Evolutionary conservation across 1,140 invertebrate species (phyloP).

Genomic region (Sinella curviseta): DNA sequence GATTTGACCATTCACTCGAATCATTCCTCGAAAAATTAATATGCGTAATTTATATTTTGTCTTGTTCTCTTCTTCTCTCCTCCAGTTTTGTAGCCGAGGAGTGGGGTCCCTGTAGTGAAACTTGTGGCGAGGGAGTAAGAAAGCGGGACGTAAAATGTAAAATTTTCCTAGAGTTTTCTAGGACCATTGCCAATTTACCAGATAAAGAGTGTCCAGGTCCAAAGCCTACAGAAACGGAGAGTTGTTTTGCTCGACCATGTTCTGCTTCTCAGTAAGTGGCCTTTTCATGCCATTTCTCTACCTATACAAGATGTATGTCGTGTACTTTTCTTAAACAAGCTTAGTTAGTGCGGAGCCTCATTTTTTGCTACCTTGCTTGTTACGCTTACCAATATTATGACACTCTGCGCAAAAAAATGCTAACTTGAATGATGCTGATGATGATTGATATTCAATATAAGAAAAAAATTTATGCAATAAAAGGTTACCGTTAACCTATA

Average conservation of each 20-base stretch:
- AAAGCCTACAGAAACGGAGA: constrained; percentile 75
- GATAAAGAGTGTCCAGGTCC: constrained; percentile 82
- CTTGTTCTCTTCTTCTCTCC: constrained; percentile 7
- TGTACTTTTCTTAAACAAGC: too few relatives aligned
- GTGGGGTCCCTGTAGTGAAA: constrained; percentile 85
- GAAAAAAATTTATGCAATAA: too few relatives aligned
- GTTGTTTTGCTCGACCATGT: constrained; percentile 75
- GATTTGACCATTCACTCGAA: too few relatives aligned
- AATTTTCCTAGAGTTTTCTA: constrained; percentile 87
- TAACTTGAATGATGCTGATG: too few relatives aligned
- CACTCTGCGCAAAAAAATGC: too few relatives aligned
- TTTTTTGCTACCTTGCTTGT: neutral
- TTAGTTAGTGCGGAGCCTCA: neutral
- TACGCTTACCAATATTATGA: too few relatives aligned
- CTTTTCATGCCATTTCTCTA: neutral
- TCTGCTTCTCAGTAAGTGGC: constrained; percentile 2
- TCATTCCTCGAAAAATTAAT: neutral
- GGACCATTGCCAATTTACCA: constrained; percentile 79
- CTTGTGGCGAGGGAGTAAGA: constrained; percentile 82
- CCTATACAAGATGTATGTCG: neutral
- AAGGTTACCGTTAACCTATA: neutral
- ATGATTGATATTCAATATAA: too few relatives aligned
- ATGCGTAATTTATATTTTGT: neutral
- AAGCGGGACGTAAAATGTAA: constrained; percentile 83
- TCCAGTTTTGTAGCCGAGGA: constrained; percentile 71